Evolutionary conservation across 2,797 vertebrate genomes (phyloP).

Genomic region (Myiotriccus ornatus): DNA sequence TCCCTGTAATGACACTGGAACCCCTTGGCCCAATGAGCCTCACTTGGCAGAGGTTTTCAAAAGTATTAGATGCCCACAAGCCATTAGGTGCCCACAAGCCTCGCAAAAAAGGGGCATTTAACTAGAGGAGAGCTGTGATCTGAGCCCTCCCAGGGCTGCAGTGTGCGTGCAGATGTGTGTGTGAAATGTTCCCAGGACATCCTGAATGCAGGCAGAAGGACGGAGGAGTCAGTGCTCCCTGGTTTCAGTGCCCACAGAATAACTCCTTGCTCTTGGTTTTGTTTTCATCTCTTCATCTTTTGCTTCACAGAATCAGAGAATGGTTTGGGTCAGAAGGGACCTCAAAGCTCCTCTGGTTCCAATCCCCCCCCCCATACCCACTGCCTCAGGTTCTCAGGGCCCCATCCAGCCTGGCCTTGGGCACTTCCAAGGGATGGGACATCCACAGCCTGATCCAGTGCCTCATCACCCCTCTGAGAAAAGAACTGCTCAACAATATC

Average conservation of each 20-base stretch:
- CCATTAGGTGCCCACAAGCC: neutral
- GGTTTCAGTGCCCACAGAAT: neutral
- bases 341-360: neutral
- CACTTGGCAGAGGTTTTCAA: neutral
- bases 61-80: neutral
- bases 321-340: neutral
- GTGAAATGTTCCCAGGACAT: neutral
- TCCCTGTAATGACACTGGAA: neutral
- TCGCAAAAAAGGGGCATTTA: neutral
- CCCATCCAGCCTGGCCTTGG: neutral
- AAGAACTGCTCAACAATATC: neutral
- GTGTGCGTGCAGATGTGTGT: no score
- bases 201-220: neutral
- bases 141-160: neutral
- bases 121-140: neutral
- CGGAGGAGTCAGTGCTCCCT: neutral
- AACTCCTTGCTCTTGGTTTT: neutral
- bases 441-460: neutral
- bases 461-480: neutral
- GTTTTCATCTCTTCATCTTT: no score
- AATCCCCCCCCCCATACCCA: neutral
- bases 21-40: neutral
- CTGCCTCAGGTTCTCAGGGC: neutral
- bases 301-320: neutral
- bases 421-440: neutral